Conservation (phyloP, 1,140 invertebrate species). For the Papilio polytes region DNA sequence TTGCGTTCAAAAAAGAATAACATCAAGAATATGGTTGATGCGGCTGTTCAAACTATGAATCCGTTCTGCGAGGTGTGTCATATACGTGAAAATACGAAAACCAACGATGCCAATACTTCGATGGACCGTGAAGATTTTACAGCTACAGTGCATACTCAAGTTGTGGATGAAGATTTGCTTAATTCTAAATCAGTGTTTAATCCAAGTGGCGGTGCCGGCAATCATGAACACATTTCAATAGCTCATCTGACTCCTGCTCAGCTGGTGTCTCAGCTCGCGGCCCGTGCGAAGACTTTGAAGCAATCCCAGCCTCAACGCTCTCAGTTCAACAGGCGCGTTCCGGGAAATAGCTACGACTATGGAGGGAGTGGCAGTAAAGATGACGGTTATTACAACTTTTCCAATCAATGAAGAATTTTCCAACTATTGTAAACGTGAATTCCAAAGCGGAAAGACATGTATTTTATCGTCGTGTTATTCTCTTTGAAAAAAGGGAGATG, state of each 20-base stretch:
- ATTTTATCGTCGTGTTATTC: neutral
- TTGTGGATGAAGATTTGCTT: slow-evolving; percentile 74
- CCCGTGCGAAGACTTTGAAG: slow-evolving; percentile 75
- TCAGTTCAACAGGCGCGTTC: slow-evolving; percentile 50
- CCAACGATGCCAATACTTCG: slow-evolving; percentile 50
- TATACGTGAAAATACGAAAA: slow-evolving; percentile 62
- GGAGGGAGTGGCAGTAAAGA: slow-evolving; percentile 51
- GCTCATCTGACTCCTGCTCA: slow-evolving; percentile 78
- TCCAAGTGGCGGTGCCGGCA: slow-evolving; percentile 61
- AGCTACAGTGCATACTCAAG: slow-evolving; percentile 70
- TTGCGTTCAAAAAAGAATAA: slow-evolving; percentile 57
- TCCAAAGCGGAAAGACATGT: neutral
- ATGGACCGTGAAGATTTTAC: slow-evolving; percentile 61
- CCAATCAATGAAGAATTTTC: neutral
- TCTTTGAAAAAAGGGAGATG: neutral
- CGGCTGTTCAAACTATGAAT: slow-evolving; percentile 67
- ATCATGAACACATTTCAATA: slow-evolving; percentile 69
- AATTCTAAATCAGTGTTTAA: slow-evolving; percentile 73
- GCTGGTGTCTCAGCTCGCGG: slow-evolving; percentile 75
- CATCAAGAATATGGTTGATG: slow-evolving; percentile 63
- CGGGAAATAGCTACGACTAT: slow-evolving; percentile 53
- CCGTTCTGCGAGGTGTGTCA: slow-evolving; percentile 73
- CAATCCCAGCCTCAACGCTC: slow-evolving; percentile 56
- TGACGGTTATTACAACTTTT: slow-evolving; percentile 50
- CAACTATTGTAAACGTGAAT: neutral